These are phyloP conservation scores for Glaucidium brasilianum DNA, from an alignment of 2,113 vertebrate genomes.

Conservation along the genomic window DNA sequence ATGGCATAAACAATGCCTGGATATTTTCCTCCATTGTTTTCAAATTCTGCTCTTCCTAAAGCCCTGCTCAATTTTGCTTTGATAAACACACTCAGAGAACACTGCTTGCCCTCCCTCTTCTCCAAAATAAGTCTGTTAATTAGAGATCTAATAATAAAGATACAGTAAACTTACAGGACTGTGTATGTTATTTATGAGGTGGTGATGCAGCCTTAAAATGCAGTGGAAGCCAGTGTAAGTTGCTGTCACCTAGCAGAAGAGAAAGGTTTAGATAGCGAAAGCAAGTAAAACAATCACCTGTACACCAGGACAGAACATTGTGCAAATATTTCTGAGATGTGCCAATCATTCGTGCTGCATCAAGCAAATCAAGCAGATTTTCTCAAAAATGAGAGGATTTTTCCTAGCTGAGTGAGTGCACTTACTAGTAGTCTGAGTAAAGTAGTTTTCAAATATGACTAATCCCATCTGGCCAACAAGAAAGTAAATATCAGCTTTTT, in stretches of 20 bases:
- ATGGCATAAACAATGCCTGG: not conserved
- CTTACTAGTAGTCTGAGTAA: slow-evolving; percentile 10
- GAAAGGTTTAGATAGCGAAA: not conserved
- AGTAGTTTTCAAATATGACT: not conserved
- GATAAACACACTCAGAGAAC: not conserved
- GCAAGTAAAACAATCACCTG: not conserved
- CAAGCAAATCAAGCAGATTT: not conserved
- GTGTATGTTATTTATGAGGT: not conserved
- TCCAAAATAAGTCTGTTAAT: not conserved
- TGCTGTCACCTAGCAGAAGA: not conserved
- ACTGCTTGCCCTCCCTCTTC: not conserved
- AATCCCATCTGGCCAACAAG: not conserved
- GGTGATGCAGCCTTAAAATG: slow-evolving; percentile 14
- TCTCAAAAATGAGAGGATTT: not conserved
- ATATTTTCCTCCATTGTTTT: not conserved
- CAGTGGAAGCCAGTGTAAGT: not conserved
- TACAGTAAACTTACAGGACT: not conserved
- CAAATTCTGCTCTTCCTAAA: not conserved
- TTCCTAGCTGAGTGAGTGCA: not conserved
- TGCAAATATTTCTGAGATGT: not conserved
- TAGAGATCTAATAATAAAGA: slow-evolving; percentile 6
- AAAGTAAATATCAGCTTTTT: not conserved
- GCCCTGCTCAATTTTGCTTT: not conserved
- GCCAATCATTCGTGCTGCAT: not conserved
- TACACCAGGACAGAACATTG: not conserved